These are phyloP conservation scores for Leptinotarsa rubiginosa DNA, from an alignment of 2,888 invertebrate genomes.

Conservation along the genomic window DNA sequence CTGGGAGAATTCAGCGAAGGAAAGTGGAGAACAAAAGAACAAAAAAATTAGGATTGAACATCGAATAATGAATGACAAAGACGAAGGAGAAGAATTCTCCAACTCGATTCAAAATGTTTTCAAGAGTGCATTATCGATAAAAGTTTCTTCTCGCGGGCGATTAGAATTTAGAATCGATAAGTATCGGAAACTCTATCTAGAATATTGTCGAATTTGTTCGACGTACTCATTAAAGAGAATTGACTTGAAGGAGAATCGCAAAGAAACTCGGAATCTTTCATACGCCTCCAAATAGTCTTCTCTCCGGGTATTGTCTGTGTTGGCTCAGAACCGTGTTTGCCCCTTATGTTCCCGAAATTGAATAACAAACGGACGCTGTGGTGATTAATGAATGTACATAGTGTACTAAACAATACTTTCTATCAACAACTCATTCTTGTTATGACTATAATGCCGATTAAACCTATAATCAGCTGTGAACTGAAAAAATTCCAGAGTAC, in stretches of 20 bases:
- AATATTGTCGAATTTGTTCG: background rate
- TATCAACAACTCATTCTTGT: no score
- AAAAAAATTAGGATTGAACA: no score
- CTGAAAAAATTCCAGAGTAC: no score
- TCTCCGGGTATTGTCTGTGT: background rate
- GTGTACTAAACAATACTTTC: no score
- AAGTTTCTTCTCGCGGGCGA: background rate
- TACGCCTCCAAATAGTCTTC: background rate
- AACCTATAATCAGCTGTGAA: no score
- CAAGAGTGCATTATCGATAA: background rate
- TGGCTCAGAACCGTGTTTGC: background rate
- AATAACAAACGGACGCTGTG: background rate
- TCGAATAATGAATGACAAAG: no score
- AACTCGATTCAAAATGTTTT: no score
- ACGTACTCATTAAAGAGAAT: background rate
- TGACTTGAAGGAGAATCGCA: background rate
- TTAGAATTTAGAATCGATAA: background rate
- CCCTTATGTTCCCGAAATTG: background rate
- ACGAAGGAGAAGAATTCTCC: no score
- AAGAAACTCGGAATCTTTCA: background rate
- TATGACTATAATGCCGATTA: no score
- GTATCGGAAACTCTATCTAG: background rate
- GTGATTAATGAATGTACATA: background rate
- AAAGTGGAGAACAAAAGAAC: no score
- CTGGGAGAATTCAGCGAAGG: no score